These are phyloP conservation scores for Lateolabrax maculatus DNA, from an alignment of 2,797 vertebrate species.

Conservation along the genomic window DNA sequence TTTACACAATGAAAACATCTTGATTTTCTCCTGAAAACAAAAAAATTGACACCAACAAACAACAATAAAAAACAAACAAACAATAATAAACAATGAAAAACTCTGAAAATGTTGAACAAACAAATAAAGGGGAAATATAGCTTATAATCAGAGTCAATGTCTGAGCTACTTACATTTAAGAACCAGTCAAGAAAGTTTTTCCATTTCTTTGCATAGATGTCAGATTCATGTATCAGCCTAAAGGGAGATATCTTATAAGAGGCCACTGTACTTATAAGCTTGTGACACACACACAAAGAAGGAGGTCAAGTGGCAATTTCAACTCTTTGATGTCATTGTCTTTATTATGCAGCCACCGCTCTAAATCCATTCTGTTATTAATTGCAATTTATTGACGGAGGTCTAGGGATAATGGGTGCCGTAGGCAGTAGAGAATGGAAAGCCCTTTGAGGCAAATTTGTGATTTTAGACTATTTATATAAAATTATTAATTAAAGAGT, in stretches of 20 bases:
- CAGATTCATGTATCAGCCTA: background rate
- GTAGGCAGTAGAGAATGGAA: background rate
- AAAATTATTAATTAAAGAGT: no score
- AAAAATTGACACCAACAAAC: background rate
- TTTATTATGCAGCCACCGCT: background rate
- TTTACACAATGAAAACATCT: background rate
- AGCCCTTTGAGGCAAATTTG: background rate
- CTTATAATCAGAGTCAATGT: background rate
- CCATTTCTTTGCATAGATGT: background rate
- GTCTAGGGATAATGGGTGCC: background rate
- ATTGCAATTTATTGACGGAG: background rate
- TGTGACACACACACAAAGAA: background rate
- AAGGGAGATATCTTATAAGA: background rate
- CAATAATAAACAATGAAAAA: background rate
- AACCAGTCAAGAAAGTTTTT: background rate
- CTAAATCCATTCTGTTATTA: background rate
- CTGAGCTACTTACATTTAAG: background rate
- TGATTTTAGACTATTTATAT: background rate
- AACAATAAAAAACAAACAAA: background rate
- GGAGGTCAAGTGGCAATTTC: background rate
- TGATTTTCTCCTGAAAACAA: background rate
- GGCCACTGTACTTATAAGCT: background rate
- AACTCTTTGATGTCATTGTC: background rate
- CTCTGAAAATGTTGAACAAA: no score
- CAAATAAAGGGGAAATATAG: no score